Base-by-base conservation (phyloP, 2,888 invertebrate genomes). In the Cynaeus angustus region DNA sequence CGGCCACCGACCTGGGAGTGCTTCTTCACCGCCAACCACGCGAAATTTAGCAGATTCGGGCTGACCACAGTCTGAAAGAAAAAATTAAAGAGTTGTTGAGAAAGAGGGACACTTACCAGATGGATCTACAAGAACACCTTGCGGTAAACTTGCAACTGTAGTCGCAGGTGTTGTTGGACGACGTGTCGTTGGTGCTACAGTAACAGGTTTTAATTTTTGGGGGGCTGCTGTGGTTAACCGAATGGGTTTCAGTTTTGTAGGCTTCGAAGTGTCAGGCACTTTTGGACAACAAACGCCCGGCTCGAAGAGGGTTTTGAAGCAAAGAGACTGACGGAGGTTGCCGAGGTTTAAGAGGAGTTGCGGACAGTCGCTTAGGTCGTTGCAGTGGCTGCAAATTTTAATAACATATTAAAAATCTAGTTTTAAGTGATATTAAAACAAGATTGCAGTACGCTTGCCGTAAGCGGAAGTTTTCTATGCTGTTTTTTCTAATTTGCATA, bases 201-300 rank as follows among this genome's bases (percentile, higher is more conserved):
- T 82, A 5, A 74, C 74, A 30, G 76, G 75, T 68, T 53, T 68
- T 3, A 69, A 58, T 58, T 70, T 68, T 14, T 50, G 53, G 52
- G 53, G 53, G 4, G 53, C n/a, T 1, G 30, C 14, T 3, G 70
- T 66, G 13, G 66, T 70, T 9, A 37, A 10, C 3, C 68, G 9
- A 70, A 64, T 45, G 56, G 67, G 65, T 45, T 55, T 48, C n/a
- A 66, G 86, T 76, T 74, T 85, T 33, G 68, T 28, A 86, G 56
- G 46, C 56, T 67, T 28, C 26, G 56, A 43, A 28, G 61, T 80
- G 0, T 82, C 86, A 77, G 86, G 87, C 77, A 87, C 85, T 6
- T 84, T 76, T 0, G 96, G 96, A 83, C 97, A 97, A 81, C 97
- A 97, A 1, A 97, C 96, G 0, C 97, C 97, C 0, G 97, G 97